Evolutionary conservation across 2,888 invertebrate genomes (phyloP).

Genomic region (Drosophila kuntzei): DNA sequence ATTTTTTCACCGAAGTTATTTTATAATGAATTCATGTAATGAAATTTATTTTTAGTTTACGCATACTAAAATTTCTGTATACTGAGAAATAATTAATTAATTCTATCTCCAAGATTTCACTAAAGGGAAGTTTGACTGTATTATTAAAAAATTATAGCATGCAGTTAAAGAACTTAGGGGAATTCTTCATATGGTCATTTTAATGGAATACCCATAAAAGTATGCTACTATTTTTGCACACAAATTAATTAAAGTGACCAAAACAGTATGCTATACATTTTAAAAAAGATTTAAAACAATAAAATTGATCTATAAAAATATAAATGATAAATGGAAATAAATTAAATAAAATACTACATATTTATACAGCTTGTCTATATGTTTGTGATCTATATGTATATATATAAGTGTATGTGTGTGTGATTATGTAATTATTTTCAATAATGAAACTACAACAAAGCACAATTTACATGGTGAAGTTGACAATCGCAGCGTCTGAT

Average conservation of each 20-base stretch:
- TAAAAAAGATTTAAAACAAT: background rate
- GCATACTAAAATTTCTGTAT: too few species aligned
- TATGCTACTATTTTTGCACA: background rate
- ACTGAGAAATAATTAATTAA: too few species aligned
- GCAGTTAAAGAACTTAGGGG: background rate
- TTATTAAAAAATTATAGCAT: background rate
- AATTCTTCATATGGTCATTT: too few species aligned
- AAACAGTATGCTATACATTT: constrained; percentile 24
- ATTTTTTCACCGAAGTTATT: too few species aligned
- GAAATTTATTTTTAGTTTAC: too few species aligned
- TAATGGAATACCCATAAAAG: background rate
- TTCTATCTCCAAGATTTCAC: too few species aligned
- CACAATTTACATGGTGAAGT: constrained; percentile 58
- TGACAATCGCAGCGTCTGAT: constrained; percentile 25
- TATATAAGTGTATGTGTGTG: constrained; percentile 10
- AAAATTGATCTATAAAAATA: background rate
- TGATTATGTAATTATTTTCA: constrained; percentile 74
- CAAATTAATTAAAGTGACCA: background rate
- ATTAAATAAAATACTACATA: background rate
- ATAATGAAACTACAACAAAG: constrained; percentile 82
- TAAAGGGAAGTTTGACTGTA: background rate
- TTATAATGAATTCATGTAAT: too few species aligned
- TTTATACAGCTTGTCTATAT: constrained; percentile 7
- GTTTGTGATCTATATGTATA: constrained; percentile 5
- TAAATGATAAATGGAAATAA: background rate